A percentile compares a stretch with the other conserved stretches of the same genome.
phyloP scores from a whole-genome alignment of 2,113 vertebrate species.

The Morone chrysops region DNA sequence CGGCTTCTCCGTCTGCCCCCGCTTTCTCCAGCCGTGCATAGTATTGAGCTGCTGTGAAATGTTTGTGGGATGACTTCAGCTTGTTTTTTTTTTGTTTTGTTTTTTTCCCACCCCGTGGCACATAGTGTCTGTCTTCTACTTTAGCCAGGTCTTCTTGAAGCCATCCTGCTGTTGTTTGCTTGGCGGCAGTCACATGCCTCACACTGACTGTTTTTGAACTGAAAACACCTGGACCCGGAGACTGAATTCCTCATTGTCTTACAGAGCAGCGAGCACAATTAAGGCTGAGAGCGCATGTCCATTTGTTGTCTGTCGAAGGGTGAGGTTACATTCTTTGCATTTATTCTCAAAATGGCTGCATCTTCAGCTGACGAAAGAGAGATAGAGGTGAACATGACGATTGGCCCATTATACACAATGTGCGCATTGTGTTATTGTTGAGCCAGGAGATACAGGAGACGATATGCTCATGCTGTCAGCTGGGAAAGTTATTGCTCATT shows the following conservation, averaged over 20 bases:
- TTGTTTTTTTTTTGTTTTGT: slow-evolving; percentile 40
- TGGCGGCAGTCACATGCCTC: slow-evolving; percentile 62
- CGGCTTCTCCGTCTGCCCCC: slow-evolving; percentile 13
- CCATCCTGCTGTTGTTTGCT: slow-evolving; percentile 63
- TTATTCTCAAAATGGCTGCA: slow-evolving; percentile 55
- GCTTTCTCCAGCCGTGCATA: slow-evolving; percentile 18
- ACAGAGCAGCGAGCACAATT: slow-evolving; percentile 59
- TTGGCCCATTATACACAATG: slow-evolving; percentile 1
- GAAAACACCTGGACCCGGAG: slow-evolving; percentile 75
- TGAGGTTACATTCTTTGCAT: slow-evolving; percentile 55
- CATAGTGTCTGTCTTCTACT: slow-evolving; percentile 60
- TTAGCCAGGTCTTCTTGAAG: slow-evolving; percentile 63
- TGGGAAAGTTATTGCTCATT: not conserved
- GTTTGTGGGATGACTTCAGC: slow-evolving; percentile 77
- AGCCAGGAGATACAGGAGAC: not conserved
- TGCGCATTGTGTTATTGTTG: not conserved
- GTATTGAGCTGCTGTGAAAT: slow-evolving; percentile 69
- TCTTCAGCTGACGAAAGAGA: slow-evolving; percentile 27
- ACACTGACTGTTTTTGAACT: slow-evolving; percentile 66
- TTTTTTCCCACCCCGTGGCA: slow-evolving; percentile 54
- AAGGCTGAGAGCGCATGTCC: slow-evolving; percentile 42
- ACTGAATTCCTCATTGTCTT: slow-evolving; percentile 71
- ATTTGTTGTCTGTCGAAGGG: slow-evolving; percentile 62
- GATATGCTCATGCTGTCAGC: not conserved
- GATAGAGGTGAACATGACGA: not conserved